Base-by-base conservation (phyloP, 2,888 invertebrate species). In the Automeris io region DNA sequence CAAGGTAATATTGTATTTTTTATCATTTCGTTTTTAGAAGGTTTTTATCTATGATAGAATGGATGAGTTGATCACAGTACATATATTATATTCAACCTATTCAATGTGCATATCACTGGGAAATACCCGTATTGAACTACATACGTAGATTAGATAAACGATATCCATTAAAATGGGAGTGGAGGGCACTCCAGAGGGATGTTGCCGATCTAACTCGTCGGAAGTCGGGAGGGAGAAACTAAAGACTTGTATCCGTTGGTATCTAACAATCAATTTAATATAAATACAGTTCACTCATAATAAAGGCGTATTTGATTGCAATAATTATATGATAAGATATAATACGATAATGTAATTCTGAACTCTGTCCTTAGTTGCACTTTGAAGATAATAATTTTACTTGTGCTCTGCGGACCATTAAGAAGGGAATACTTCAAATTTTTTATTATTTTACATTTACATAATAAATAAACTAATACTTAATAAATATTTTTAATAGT, bases 131-230 rank as follows among this genome's bases (percentile, higher is more conserved):
- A 18, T 23, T 32, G 31, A 37, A 32, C 18, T 31, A 16, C 12
- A 18, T 31, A 23, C 8, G 11, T 18, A 23, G 37, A 24, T 23
- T 31, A 37, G 21, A 36, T 36, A 21, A 29, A 36, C 21, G 29
- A 18, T 11, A 11, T 11, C 23, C 11, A 16, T 29, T 29, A 29
- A 18, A 8, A 9, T n/a, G 22, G 23, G 23, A 37, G 32, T 24
- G 8, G 32, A 32, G 32, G 21, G 31, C 31, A 19, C 31, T 18
- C 11, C 9, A n/a, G 13, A 16, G 16, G 29, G 16, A 29, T 29
- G 16, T 29, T n/a, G 8, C 8, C 9, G 18, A 32, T 37, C 11
- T 32, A 11, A 23, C 31, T 32, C 37, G 22, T 7, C 18, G 8
- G 37, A 31, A 32, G 32, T 12, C 12, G 22, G 23, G 11, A 31